phyloP scores from a whole-genome alignment of 2,888 invertebrate genomes.

The Sphinx pinastri region DNA sequence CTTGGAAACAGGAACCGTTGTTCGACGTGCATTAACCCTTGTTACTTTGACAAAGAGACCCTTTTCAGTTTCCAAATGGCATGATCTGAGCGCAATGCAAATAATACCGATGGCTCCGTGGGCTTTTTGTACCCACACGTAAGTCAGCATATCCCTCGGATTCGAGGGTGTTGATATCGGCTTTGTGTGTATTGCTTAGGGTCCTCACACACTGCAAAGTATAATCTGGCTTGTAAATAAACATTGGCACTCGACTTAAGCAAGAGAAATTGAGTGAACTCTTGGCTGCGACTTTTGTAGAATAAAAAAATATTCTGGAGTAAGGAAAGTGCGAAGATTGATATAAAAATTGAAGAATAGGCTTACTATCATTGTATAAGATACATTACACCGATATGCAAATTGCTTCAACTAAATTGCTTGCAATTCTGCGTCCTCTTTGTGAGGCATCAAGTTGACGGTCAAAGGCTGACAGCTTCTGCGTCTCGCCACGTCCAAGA shows the following conservation, averaged over 20 bases:
- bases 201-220: slow-evolving; percentile 11
- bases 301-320: background rate
- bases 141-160: slow-evolving; percentile 26
- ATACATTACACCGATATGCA: too few species aligned
- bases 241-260: slow-evolving; percentile 14
- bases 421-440: too few species aligned
- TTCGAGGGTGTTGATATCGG: slow-evolving; percentile 26
- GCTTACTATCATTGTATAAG: background rate
- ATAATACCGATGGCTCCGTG: slow-evolving; percentile 42
- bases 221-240: slow-evolving; percentile 23
- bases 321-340: background rate
- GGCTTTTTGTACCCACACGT: slow-evolving; percentile 24
- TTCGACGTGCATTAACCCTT: slow-evolving; percentile 67
- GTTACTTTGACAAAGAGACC: slow-evolving; percentile 71
- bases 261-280: background rate
- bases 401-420: too few species aligned
- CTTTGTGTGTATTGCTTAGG: slow-evolving; percentile 20
- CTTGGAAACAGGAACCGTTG: slow-evolving; percentile 60
- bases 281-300: background rate
- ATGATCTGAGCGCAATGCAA: slow-evolving; percentile 60
- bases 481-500: too few species aligned
- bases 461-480: too few species aligned
- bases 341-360: background rate
- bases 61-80: slow-evolving; percentile 67
- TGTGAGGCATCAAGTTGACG: too few species aligned